phyloP scores from a whole-genome alignment of 2,113 vertebrate genomes.

The Ophiodon elongatus region DNA sequence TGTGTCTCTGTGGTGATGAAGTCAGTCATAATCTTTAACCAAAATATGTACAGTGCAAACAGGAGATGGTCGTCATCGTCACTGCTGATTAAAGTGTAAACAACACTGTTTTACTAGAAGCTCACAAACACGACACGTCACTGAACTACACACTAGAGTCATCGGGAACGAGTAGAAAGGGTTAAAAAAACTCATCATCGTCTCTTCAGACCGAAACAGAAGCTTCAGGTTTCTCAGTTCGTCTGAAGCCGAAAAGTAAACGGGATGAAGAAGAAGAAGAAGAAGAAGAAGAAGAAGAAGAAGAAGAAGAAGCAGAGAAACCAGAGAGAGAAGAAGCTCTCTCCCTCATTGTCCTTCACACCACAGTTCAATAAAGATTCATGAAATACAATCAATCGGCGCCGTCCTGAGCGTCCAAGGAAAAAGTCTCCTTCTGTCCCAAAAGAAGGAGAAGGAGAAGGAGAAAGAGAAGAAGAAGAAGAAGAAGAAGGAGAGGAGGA shows the following conservation, averaged over 20 bases:
- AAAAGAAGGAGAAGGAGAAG: not conserved
- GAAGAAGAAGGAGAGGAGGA: not conserved
- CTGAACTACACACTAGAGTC: slow-evolving; percentile 59
- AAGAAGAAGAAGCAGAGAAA: not conserved
- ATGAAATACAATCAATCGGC: slow-evolving; percentile 62
- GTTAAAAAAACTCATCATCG: slow-evolving; percentile 54
- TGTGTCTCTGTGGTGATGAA: slow-evolving; percentile 28
- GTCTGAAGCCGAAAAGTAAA: slow-evolving; percentile 6
- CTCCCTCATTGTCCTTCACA: not conserved
- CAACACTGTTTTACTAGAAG: slow-evolving; percentile 69
- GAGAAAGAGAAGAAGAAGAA: not conserved
- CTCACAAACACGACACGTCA: slow-evolving; percentile 73
- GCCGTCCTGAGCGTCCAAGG: slow-evolving; percentile 20
- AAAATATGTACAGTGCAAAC: slow-evolving; percentile 76
- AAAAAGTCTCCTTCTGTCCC: not conserved
- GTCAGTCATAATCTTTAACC: slow-evolving; percentile 29
- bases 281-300: slow-evolving; percentile 24
- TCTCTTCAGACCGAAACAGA: not conserved
- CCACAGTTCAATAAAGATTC: not conserved
- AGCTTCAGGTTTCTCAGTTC: not conserved
- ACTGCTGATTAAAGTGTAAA: slow-evolving; percentile 64
- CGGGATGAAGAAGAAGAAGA: slow-evolving; percentile 35
- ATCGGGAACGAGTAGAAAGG: slow-evolving; percentile 71
- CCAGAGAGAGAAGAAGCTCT: no score
- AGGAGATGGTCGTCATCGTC: slow-evolving; percentile 35